These are phyloP conservation scores for Apteryx owenii DNA, from an alignment of 2,113 vertebrate species.

Conservation along the genomic window DNA sequence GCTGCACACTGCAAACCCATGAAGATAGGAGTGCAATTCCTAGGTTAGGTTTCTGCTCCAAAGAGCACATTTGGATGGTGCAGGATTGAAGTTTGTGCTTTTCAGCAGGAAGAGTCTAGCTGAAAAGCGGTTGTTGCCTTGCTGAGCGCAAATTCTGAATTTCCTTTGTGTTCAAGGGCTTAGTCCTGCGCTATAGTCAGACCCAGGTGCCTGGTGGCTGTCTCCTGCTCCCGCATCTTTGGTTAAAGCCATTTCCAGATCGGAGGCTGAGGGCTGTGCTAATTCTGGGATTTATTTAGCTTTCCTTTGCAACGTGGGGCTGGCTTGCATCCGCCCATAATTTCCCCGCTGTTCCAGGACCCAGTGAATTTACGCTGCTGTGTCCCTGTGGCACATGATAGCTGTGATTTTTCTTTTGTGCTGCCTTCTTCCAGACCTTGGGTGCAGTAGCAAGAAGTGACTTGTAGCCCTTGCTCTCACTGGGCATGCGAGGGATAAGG, in stretches of 20 bases:
- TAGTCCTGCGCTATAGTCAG: no score
- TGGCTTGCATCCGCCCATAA: not conserved
- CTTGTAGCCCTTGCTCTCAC: not conserved
- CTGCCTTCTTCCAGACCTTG: not conserved
- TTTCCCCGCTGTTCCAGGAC: not conserved
- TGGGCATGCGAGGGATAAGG: not conserved
- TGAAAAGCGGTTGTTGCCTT: no score
- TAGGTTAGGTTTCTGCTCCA: not conserved
- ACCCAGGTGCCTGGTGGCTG: no score
- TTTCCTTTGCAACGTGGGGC: not conserved
- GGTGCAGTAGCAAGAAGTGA: not conserved
- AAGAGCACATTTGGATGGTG: not conserved
- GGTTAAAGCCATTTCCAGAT: no score
- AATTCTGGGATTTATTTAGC: not conserved
- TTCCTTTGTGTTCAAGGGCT: not conserved
- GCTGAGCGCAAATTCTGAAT: not conserved
- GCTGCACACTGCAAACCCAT: not conserved
- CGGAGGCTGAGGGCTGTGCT: no score
- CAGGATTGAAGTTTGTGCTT: not conserved
- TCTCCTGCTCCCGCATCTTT: no score
- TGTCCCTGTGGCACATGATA: rapidly evolving
- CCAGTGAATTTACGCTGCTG: not conserved
- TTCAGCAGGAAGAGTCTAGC: not conserved
- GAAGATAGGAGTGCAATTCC: not conserved
- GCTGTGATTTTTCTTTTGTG: not conserved